phyloP scores from a whole-genome alignment of 1,140 invertebrate species.

The Protaetia brevitarsis region DNA sequence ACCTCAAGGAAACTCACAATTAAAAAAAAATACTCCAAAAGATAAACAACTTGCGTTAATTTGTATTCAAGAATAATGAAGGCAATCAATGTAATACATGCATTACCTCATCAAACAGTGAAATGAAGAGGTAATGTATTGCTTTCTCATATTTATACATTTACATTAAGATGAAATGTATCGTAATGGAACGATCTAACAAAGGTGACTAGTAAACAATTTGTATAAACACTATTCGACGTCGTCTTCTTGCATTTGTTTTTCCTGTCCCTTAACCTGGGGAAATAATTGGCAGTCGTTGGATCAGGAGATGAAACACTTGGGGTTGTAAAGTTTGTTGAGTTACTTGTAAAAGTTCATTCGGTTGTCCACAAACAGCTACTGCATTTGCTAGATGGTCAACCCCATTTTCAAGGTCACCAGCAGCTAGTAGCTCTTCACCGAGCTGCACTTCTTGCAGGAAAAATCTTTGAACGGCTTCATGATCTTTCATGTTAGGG shows the following conservation, averaged over 20 bases:
- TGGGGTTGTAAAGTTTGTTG: conserved; percentile 85
- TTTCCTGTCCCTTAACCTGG: conserved; percentile 41
- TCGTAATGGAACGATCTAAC: conserved; percentile 27
- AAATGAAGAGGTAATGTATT: conserved; percentile 11
- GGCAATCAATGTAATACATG: background rate
- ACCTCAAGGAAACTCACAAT: background rate
- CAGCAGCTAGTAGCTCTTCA: conserved; percentile 81
- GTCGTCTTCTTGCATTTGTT: conserved; percentile 46
- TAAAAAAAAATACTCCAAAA: conserved; percentile 7
- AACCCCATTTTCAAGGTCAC: conserved; percentile 85
- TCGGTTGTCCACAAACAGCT: conserved; percentile 92
- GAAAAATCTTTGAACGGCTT: conserved; percentile 91
- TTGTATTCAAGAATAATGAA: background rate
- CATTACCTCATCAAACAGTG: background rate
- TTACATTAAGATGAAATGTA: conserved; percentile 24
- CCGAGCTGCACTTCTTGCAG: conserved; percentile 85
- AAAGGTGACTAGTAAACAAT: conserved; percentile 32
- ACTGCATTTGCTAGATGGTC: conserved; percentile 94
- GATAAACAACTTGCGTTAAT: background rate
- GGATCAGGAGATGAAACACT: conserved; percentile 83
- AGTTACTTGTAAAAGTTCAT: conserved; percentile 77
- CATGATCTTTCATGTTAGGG: conserved; percentile 86
- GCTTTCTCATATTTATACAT: conserved; percentile 19
- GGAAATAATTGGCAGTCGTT: conserved; percentile 70
- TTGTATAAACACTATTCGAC: conserved; percentile 41